Base-by-base conservation (phyloP, 2,888 invertebrate genomes). In the Vanessa cardui region DNA sequence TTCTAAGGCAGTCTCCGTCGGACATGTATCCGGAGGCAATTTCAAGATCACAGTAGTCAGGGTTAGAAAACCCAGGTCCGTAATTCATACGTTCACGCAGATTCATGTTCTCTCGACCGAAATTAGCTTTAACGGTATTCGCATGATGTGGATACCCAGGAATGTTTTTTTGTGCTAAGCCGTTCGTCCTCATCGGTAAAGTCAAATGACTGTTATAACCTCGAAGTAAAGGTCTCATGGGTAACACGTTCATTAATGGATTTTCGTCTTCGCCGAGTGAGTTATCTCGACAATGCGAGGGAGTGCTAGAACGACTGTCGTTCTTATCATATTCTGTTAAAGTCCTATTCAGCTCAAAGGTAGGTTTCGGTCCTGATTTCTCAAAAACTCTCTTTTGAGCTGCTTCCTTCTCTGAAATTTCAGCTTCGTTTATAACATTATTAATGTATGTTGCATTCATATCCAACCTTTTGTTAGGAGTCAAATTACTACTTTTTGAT, bases 181-280 rank as follows among this genome's bases (percentile, higher is more conserved):
- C 91, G 18, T 93, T 85, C 5, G 94, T 93, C 77, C 94, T 88
- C 84, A 95, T 95, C 1, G 96, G 96, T 70, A 96, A 82, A 31
- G 96, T 96, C 52, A 96, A 92, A 77, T 96, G 96, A 74, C 96
- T 95, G 73, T 96, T 96, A 78, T 97, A 97, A 31, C 96, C 96
- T 66, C 96, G 94, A 21, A 97, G 89, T 62, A 98, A 90, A 1
- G 98, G 98, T 74, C 97, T 95, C 98, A 99, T 99, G 0, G 99
- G 98, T 86, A 98, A 94, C 16, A 98, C 96, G 77, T 96, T 95
- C 92, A 96, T 95, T 80, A 95, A 93, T 61, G 95, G 95, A 73
- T 95, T 96, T 60, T 96, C 95, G 77, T 96, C 96, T 69, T 94
- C 94, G 50, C 93, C 93, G 59, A 94, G 85, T 1, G 94, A 92